phyloP scores from a whole-genome alignment of 92 coral and sea anemone genomes.

The Meandrina meandrites region DNA sequence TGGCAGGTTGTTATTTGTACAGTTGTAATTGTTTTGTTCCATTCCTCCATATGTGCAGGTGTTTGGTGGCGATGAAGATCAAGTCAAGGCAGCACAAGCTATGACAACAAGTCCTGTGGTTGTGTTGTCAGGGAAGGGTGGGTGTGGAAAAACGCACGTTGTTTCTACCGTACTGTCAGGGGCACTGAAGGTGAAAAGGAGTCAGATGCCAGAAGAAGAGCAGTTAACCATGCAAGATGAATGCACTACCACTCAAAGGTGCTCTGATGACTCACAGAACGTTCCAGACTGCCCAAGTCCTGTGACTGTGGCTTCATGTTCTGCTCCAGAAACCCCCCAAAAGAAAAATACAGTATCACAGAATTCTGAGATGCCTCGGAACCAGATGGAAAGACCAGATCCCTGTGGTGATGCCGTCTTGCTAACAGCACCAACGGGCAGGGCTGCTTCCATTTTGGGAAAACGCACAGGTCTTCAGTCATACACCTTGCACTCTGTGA shows the following conservation, averaged over 20 bases:
- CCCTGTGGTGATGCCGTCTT: conserved; percentile 38
- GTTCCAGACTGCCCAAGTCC: not conserved
- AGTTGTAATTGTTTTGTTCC: not conserved
- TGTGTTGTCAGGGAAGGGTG: conserved; percentile 56
- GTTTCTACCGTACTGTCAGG: conserved; percentile 36
- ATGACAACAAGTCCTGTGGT: conserved; percentile 44
- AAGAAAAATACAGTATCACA: not conserved
- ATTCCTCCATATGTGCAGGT: conserved; percentile 11
- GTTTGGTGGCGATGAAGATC: conserved; percentile 44
- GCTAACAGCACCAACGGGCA: conserved; percentile 57
- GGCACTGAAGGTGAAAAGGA: conserved; percentile 5
- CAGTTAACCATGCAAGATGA: not conserved
- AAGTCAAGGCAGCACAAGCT: conserved; percentile 42
- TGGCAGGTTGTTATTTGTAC: too few species aligned
- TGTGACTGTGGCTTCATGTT: not conserved
- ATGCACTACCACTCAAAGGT: not conserved
- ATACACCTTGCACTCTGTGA: conserved; percentile 51
- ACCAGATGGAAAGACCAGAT: not conserved
- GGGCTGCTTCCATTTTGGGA: conserved; percentile 52
- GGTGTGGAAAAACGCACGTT: conserved; percentile 56
- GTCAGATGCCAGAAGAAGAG: not conserved
- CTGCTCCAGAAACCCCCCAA: not conserved
- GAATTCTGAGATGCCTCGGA: not conserved
- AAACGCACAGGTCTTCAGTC: conserved; percentile 51
- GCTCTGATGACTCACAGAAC: not conserved